A percentile compares a stretch with the other conserved stretches of the same genome.
Evolutionary conservation across 2,888 invertebrate genomes (phyloP).

Genomic region (Amphipoea oculea): DNA sequence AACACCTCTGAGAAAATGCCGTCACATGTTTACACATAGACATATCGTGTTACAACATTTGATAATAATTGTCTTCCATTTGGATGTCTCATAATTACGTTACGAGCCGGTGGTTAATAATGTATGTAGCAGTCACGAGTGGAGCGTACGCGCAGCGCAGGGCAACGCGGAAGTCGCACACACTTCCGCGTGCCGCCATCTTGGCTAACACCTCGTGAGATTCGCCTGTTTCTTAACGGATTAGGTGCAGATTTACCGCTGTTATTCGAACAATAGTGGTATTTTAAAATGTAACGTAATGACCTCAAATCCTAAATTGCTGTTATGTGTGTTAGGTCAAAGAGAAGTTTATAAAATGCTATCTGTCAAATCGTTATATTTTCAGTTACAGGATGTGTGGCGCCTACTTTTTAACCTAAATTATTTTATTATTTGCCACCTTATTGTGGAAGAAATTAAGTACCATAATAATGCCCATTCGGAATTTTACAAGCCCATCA

Average conservation of each 20-base stretch:
- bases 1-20: slow-evolving; percentile 39
- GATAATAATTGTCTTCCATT: slow-evolving; percentile 68
- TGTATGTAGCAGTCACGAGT: slow-evolving; percentile 85
- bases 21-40: slow-evolving; percentile 52
- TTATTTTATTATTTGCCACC: background rate
- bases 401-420: background rate
- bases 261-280: slow-evolving; percentile 54
- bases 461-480: background rate
- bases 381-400: background rate
- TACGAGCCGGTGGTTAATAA: slow-evolving; percentile 78
- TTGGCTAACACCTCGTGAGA: slow-evolving; percentile 85
- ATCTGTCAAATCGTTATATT: background rate
- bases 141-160: slow-evolving; percentile 83
- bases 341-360: background rate
- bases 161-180: slow-evolving; percentile 88
- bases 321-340: background rate
- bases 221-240: slow-evolving; percentile 77
- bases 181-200: slow-evolving; percentile 90
- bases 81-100: slow-evolving; percentile 76
- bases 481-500: slow-evolving; percentile 45
- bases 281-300: slow-evolving; percentile 54
- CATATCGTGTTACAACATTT: slow-evolving; percentile 59
- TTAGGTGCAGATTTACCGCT: slow-evolving; percentile 58
- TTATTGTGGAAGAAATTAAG: slow-evolving; percentile 1
- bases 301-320: slow-evolving; percentile 35